phyloP scores from a whole-genome alignment of 2,888 invertebrate species.

The Synergus gifuensis region DNA sequence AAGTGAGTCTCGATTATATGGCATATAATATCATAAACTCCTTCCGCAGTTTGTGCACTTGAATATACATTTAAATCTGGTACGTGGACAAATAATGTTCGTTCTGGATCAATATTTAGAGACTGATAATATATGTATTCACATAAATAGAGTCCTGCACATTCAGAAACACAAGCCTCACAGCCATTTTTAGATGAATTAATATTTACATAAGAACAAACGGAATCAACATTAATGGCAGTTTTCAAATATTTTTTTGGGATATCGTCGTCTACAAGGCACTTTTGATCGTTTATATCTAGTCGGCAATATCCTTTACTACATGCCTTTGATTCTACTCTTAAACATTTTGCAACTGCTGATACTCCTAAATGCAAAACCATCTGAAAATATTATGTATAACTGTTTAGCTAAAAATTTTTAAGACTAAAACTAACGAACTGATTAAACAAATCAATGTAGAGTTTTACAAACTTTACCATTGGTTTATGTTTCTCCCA shows the following conservation, averaged over 20 bases:
- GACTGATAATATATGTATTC: slow-evolving; percentile 91
- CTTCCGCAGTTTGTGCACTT: slow-evolving; percentile 81
- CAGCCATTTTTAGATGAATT: slow-evolving; percentile 69
- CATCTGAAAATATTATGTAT: slow-evolving; percentile 80
- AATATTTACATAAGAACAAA: slow-evolving; percentile 80
- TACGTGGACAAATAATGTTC: slow-evolving; percentile 89
- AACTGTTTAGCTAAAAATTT: neutral
- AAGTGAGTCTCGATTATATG: slow-evolving; percentile 57
- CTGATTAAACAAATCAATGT: neutral
- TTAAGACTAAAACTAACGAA: neutral
- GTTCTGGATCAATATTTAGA: slow-evolving; percentile 81
- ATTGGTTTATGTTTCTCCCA: slow-evolving; percentile 86
- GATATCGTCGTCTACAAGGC: slow-evolving; percentile 79
- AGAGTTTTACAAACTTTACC: slow-evolving; percentile 77
- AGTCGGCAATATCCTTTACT: slow-evolving; percentile 80
- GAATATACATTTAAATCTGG: slow-evolving; percentile 84
- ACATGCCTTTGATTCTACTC: slow-evolving; percentile 85
- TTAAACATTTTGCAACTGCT: slow-evolving; percentile 80
- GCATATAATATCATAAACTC: slow-evolving; percentile 78
- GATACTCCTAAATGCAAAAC: slow-evolving; percentile 91
- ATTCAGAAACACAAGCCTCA: slow-evolving; percentile 79
- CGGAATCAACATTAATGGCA: slow-evolving; percentile 79
- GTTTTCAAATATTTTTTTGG: slow-evolving; percentile 79
- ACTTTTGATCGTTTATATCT: slow-evolving; percentile 76
- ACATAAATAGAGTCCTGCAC: slow-evolving; percentile 89